phyloP scores from a whole-genome alignment of 1,140 invertebrate genomes.

The Ostrea denselamellosa region DNA sequence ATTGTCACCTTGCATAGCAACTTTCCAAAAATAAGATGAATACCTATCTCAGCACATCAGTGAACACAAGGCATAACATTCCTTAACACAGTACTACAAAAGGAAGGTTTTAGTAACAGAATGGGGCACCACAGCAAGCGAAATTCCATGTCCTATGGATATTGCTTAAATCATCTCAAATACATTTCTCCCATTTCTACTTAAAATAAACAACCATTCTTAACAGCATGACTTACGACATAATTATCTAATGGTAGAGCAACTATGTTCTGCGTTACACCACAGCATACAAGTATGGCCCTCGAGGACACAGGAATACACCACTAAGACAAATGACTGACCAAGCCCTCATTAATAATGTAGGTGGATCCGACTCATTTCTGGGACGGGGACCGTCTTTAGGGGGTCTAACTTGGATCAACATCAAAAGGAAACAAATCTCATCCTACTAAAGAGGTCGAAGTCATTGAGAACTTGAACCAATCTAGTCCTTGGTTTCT shows the following conservation, averaged over 20 bases:
- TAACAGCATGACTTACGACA: not conserved
- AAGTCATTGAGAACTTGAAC: not conserved
- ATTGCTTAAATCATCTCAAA: not conserved
- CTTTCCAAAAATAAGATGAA: not conserved
- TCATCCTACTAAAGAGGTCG: not conserved
- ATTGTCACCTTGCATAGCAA: conserved; percentile 8
- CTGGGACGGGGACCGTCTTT: not conserved
- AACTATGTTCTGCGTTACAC: not conserved
- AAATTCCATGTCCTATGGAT: not conserved
- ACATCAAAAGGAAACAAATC: conserved; percentile 20
- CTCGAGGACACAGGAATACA: not conserved
- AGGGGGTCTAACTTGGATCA: not conserved
- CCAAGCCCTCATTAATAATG: not conserved
- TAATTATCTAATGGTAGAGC: not conserved
- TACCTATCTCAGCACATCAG: not conserved
- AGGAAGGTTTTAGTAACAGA: not conserved
- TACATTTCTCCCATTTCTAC: not conserved
- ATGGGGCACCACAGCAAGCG: not conserved
- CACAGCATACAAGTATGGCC: not conserved
- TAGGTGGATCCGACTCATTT: conserved; percentile 20
- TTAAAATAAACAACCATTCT: not conserved
- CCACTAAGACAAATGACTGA: not conserved
- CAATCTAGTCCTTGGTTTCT: not conserved
- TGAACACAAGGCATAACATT: conserved; percentile 8
- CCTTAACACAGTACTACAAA: not conserved